phyloP scores from a whole-genome alignment of 2,888 invertebrate genomes.

The Ephialtes manifestator region DNA sequence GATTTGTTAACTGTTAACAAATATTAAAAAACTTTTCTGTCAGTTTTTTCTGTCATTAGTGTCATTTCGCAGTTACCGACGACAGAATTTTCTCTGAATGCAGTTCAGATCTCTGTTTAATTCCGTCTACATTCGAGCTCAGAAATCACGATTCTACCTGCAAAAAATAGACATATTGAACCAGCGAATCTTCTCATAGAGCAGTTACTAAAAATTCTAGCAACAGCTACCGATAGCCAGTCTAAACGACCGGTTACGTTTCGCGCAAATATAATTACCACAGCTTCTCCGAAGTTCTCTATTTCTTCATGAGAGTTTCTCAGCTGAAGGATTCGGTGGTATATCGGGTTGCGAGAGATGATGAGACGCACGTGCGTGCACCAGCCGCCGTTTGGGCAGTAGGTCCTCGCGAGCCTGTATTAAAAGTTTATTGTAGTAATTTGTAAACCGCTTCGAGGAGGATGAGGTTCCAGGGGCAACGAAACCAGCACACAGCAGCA shows the following conservation, averaged over 20 bases:
- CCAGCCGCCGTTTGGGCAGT: slow-evolving; percentile 30
- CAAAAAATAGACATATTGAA: background rate
- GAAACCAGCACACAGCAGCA: slow-evolving; percentile 45
- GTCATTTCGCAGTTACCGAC: too few species aligned
- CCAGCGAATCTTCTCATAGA: background rate
- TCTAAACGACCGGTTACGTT: background rate
- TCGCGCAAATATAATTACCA: slow-evolving; percentile 53
- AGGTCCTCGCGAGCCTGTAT: slow-evolving; percentile 71
- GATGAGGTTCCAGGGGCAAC: slow-evolving; percentile 52
- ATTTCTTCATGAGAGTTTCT: background rate
- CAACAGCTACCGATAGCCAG: slow-evolving; percentile 40
- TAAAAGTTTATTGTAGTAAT: slow-evolving; percentile 81
- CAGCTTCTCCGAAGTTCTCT: slow-evolving; percentile 11
- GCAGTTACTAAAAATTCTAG: background rate
- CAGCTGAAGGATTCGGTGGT: background rate
- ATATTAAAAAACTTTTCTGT: too few species aligned
- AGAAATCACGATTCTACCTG: background rate
- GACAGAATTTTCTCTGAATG: too few species aligned
- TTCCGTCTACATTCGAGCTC: too few species aligned
- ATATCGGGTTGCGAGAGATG: background rate
- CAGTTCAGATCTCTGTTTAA: too few species aligned
- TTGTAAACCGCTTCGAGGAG: slow-evolving; percentile 72
- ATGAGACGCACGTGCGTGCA: slow-evolving; percentile 72
- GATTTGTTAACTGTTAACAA: too few species aligned
- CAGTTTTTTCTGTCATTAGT: too few species aligned